A percentile compares a stretch with the other conserved stretches of the same genome.
Conservation (phyloP, 2,797 vertebrate species). For the Phoeniculus purpureus region DNA sequence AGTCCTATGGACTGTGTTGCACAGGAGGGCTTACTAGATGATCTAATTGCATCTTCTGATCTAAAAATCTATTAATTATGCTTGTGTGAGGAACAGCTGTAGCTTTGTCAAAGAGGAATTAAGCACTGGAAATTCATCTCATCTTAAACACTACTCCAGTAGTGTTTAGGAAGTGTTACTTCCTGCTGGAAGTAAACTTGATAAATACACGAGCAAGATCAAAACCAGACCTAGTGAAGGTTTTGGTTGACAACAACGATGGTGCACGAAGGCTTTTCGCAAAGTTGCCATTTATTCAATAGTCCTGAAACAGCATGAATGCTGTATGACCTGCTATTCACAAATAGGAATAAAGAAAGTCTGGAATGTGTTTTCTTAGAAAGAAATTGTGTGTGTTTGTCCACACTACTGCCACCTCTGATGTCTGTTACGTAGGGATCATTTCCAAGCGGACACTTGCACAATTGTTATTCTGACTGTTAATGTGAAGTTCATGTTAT, state of each 20-base stretch:
- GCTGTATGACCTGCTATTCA: not conserved
- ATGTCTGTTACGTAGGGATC: not conserved
- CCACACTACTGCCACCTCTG: not conserved
- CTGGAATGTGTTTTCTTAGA: not conserved
- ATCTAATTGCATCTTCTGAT: not conserved
- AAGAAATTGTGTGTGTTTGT: not conserved
- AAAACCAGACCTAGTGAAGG: not conserved
- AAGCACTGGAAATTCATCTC: not conserved
- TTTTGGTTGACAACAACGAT: not conserved
- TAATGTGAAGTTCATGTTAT: not conserved
- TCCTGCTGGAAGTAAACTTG: not conserved
- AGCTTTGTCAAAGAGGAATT: not conserved
- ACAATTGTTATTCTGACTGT: not conserved
- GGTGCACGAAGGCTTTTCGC: not conserved
- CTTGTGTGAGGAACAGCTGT: not conserved
- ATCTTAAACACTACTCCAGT: not conserved
- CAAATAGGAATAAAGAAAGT: not conserved
- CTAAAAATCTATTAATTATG: not conserved
- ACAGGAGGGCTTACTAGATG: not conserved
- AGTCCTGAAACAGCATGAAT: not conserved
- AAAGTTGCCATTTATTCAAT: not conserved
- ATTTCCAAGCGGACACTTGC: not conserved
- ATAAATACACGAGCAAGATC: not conserved
- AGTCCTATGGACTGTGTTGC: not conserved
- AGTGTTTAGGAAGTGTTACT: too few species aligned